Percentiles rank a stretch among this genome's conserved stretches.
phyloP scores from a whole-genome alignment of 2,888 invertebrate genomes.

The Busseola fusca region DNA sequence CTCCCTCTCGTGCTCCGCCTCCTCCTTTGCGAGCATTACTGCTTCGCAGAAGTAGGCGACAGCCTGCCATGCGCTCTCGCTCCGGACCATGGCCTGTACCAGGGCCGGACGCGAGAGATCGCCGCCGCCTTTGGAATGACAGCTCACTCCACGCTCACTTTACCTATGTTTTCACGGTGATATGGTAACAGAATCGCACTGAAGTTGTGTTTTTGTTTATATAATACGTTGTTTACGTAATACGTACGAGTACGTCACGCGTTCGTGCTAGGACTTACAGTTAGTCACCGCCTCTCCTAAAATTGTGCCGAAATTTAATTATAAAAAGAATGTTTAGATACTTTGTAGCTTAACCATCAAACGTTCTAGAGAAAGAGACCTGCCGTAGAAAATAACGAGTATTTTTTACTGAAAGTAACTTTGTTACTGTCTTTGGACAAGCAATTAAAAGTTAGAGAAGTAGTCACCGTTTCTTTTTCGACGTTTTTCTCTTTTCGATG shows the following conservation, averaged over 20 bases:
- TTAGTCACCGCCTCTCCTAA: neutral
- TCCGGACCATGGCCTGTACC: too few species aligned
- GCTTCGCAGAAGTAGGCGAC: too few species aligned
- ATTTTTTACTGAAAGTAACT: slow-evolving; percentile 24
- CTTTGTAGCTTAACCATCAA: slow-evolving; percentile 30
- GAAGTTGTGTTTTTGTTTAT: neutral
- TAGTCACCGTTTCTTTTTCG: slow-evolving; percentile 42
- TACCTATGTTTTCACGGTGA: too few species aligned
- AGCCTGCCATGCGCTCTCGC: too few species aligned
- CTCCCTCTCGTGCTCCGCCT: too few species aligned
- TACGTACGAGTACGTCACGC: neutral
- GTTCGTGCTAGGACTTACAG: too few species aligned
- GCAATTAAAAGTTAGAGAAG: slow-evolving; percentile 61
- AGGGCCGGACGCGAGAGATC: too few species aligned
- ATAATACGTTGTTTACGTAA: too few species aligned
- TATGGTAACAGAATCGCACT: too few species aligned
- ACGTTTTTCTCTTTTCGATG: slow-evolving; percentile 11
- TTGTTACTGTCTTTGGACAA: slow-evolving; percentile 45
- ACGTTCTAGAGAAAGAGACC: slow-evolving; percentile 26
- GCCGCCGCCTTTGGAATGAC: too few species aligned
- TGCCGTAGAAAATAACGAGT: slow-evolving; percentile 22
- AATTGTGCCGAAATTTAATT: slow-evolving; percentile 29
- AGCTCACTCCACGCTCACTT: too few species aligned
- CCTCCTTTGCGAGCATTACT: too few species aligned
- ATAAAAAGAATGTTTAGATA: slow-evolving; percentile 23